Conservation (phyloP, 2,797 vertebrate species). For the Glossophaga mutica region DNA sequence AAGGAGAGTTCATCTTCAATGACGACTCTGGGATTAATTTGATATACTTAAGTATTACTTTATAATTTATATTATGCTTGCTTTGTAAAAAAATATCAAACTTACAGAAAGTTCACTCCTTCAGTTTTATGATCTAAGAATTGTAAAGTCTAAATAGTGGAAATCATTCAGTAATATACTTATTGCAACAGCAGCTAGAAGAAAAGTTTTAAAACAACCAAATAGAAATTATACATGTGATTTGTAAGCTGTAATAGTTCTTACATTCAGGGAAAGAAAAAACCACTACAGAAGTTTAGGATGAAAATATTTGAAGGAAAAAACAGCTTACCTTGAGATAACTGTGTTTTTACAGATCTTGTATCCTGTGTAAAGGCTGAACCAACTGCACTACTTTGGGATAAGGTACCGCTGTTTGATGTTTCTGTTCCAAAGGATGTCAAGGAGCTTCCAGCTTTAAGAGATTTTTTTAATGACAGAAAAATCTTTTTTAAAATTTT, state of each 20-base stretch:
- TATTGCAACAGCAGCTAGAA: background rate
- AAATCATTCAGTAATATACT: slow-evolving; percentile 17
- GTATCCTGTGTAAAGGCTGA: slow-evolving; percentile 85
- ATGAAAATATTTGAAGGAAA: background rate
- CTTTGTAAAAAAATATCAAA: background rate
- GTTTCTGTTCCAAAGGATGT: slow-evolving; percentile 86
- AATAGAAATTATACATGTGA: background rate
- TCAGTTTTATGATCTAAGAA: slow-evolving; percentile 21
- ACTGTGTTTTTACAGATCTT: slow-evolving; percentile 84
- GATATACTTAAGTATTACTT: background rate
- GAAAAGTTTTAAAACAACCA: background rate
- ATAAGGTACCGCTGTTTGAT: slow-evolving; percentile 80
- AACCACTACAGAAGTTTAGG: background rate
- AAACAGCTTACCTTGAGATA: slow-evolving; percentile 87
- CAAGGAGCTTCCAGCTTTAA: slow-evolving; percentile 86
- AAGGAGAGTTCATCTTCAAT: background rate
- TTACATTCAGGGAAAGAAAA: slow-evolving; percentile 46
- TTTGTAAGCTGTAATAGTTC: slow-evolving; percentile 19
- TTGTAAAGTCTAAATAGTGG: slow-evolving; percentile 5
- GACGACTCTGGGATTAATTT: background rate
- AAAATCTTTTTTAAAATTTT: background rate
- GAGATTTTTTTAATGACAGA: slow-evolving; percentile 52
- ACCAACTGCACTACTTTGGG: slow-evolving; percentile 84
- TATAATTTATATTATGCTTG: background rate
- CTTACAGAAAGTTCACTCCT: background rate